A percentile compares a stretch with the other conserved stretches of the same genome.
phyloP scores from a whole-genome alignment of 2,797 vertebrate species.

The Vipera ursinii region DNA sequence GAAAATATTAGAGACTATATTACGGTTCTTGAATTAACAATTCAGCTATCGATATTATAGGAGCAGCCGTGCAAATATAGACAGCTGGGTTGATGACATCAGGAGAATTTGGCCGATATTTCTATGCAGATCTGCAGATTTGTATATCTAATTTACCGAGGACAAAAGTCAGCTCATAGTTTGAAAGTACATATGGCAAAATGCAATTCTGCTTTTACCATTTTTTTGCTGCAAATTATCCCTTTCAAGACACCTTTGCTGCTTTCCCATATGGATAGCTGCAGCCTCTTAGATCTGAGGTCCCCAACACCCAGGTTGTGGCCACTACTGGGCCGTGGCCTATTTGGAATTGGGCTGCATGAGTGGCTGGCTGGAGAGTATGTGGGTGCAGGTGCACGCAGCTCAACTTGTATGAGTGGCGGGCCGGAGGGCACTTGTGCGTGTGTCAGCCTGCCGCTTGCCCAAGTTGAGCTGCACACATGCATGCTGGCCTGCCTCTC shows the following conservation, averaged over 20 bases:
- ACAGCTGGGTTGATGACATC: neutral
- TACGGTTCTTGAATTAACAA: neutral
- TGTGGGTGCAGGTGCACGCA: no score
- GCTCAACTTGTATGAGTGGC: no score
- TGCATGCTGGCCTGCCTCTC: no score
- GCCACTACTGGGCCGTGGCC: no score
- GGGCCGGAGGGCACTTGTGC: no score
- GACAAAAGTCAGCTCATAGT: neutral
- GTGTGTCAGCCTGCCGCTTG: no score
- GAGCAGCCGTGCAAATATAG: neutral
- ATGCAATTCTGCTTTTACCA: neutral
- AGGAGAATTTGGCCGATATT: neutral
- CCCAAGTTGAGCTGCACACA: no score
- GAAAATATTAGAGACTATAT: neutral
- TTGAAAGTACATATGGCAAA: neutral
- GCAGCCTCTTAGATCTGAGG: neutral
- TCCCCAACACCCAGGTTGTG: no score
- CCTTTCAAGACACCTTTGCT: neutral
- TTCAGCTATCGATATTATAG: neutral
- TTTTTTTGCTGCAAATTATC: neutral
- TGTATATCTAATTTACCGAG: neutral
- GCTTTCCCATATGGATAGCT: neutral
- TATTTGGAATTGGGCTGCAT: no score
- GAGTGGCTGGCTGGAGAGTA: no score
- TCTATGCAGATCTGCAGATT: neutral